A percentile compares a stretch with the other conserved stretches of the same genome.
Evolutionary conservation across 30 jellyfish, hydroid and myxozoan species (phyloP).

Genomic region (Rhopilema esculentum): DNA sequence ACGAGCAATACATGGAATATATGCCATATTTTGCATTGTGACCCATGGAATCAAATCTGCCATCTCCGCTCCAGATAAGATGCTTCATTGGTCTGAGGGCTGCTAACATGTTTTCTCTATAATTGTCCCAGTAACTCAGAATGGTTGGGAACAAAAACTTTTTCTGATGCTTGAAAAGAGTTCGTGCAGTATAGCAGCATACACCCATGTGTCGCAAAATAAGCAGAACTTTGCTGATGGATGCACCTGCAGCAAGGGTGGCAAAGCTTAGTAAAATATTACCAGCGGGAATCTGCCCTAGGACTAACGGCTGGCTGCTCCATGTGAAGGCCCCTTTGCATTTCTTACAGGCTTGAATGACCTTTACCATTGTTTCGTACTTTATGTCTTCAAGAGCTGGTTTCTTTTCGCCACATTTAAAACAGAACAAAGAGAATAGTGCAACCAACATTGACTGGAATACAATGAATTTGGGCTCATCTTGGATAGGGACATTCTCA

Average conservation of each 20-base stretch:
- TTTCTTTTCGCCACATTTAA: constrained; percentile 18
- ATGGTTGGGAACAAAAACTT: constrained; percentile 16
- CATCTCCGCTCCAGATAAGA: constrained; percentile 45
- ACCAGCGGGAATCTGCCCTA: constrained; percentile 27
- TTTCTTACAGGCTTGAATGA: constrained; percentile 22
- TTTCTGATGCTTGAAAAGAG: constrained; percentile 40
- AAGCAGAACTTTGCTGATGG: constrained; percentile 39
- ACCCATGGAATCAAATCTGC: constrained; percentile 55
- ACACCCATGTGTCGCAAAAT: constrained; percentile 39
- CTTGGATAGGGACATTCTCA: constrained; percentile 6
- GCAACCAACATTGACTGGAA: constrained; percentile 27
- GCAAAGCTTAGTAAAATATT: constrained; percentile 49
- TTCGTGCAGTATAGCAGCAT: constrained; percentile 34
- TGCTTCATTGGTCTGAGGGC: not conserved
- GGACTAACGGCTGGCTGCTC: constrained; percentile 49
- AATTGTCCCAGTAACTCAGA: constrained; percentile 30
- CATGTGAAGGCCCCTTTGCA: constrained; percentile 18
- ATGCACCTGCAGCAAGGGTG: constrained; percentile 35
- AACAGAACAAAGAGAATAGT: constrained; percentile 47
- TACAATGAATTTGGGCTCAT: constrained; percentile 58
- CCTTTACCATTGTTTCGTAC: constrained; percentile 60
- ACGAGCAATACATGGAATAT: constrained; percentile 6
- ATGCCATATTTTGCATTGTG: constrained; percentile 35
- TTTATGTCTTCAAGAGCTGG: constrained; percentile 36
- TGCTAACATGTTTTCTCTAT: not conserved